Conservation (phyloP, 2,113 vertebrate species). For the Petromus typicus region DNA sequence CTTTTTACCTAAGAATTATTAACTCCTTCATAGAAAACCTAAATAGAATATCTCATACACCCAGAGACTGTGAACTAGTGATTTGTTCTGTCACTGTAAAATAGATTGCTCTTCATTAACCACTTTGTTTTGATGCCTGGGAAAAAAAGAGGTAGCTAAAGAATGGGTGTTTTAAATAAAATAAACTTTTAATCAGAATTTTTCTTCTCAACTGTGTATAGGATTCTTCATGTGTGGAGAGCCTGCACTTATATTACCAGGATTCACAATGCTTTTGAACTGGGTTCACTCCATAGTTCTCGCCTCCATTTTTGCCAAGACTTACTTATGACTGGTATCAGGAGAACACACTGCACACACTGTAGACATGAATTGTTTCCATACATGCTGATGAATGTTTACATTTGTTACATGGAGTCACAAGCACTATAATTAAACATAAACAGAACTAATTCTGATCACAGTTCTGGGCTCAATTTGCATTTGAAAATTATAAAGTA, state of each 20-base stretch:
- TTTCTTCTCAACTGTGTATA: neutral
- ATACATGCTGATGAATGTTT: slow-evolving; percentile 47
- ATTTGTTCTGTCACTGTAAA: neutral
- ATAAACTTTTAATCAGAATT: neutral
- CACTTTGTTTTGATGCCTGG: neutral
- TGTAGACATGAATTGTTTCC: neutral
- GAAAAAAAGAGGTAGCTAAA: slow-evolving; percentile 1
- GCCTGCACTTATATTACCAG: neutral
- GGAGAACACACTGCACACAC: slow-evolving; percentile 49
- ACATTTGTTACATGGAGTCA: slow-evolving; percentile 28
- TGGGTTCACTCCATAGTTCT: neutral
- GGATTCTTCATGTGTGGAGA: neutral
- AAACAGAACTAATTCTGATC: slow-evolving; percentile 68
- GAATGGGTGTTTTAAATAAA: neutral
- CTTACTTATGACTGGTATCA: neutral
- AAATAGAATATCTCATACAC: neutral
- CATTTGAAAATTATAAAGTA: slow-evolving; percentile 81
- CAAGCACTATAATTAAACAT: slow-evolving; percentile 69
- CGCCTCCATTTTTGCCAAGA: neutral
- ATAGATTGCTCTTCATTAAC: neutral
- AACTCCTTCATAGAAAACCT: neutral
- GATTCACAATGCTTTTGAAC: neutral
- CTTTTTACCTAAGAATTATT: neutral
- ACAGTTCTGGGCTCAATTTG: slow-evolving; percentile 55
- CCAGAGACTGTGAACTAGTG: neutral